Conservation (phyloP, 2,113 vertebrate genomes). For the Opisthocomus hoazin region DNA sequence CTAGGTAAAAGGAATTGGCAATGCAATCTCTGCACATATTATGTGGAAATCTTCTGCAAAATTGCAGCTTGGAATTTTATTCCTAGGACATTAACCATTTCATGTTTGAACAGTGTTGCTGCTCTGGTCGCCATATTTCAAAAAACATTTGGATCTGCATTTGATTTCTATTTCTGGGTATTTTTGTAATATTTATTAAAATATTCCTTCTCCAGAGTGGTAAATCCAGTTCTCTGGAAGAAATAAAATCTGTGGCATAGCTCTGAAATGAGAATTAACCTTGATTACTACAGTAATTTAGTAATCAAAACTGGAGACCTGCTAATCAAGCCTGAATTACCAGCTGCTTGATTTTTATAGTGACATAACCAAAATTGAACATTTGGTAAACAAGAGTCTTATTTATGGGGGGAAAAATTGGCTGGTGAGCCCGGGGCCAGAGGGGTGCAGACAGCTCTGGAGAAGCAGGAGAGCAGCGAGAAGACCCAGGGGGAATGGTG, state of each 20-base stretch:
- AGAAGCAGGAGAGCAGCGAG: not conserved
- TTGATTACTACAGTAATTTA: constrained; percentile 82
- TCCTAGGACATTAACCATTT: constrained; percentile 11
- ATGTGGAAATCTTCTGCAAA: constrained; percentile 31
- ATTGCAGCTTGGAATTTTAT: constrained; percentile 25
- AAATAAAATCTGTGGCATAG: constrained; percentile 64
- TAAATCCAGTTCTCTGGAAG: constrained; percentile 69
- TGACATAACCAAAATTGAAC: constrained; percentile 77
- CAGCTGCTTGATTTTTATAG: constrained; percentile 80
- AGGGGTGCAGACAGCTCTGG: not conserved
- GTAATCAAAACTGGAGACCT: constrained; percentile 85
- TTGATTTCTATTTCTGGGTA: constrained; percentile 8
- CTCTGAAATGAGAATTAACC: constrained; percentile 78
- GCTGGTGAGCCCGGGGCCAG: not conserved
- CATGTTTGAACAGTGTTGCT: not conserved
- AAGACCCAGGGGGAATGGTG: not conserved
- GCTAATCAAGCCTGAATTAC: constrained; percentile 83
- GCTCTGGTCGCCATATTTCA: not conserved
- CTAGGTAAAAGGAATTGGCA: constrained; percentile 52
- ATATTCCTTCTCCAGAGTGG: constrained; percentile 39
- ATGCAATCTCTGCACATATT: constrained; percentile 47
- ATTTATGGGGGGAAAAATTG: constrained; percentile 16
- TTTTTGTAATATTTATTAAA: constrained; percentile 43
- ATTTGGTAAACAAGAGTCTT: constrained; percentile 74
- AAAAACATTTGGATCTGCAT: not conserved